Evolutionary conservation across 92 coral and sea anemone species (phyloP).

Genomic region (Porites cylindrica): DNA sequence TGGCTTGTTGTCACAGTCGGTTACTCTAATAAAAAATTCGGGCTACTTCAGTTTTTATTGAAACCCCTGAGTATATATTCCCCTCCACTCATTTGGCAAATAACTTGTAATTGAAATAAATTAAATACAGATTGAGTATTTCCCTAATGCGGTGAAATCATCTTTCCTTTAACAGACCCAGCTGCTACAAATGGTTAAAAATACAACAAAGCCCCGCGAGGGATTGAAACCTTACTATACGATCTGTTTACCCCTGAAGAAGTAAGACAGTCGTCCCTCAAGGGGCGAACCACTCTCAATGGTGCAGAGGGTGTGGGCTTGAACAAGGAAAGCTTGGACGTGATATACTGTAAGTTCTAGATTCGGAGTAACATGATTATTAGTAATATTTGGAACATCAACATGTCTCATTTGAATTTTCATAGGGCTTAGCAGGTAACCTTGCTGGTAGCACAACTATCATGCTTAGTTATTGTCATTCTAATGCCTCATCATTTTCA

Average conservation of each 20-base stretch:
- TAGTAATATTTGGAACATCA: too few species aligned
- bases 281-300: slow-evolving; percentile 38
- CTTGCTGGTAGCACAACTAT: not conserved
- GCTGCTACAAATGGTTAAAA: slow-evolving; percentile 19
- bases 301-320: slow-evolving; percentile 39
- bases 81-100: too few species aligned
- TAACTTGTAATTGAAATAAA: too few species aligned
- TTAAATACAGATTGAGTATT: too few species aligned
- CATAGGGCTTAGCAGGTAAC: too few species aligned
- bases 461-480: not conserved
- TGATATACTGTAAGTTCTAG: slow-evolving; percentile 52
- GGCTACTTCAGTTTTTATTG: too few species aligned
- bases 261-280: slow-evolving; percentile 54
- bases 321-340: slow-evolving; percentile 41
- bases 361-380: not conserved
- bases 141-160: too few species aligned
- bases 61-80: too few species aligned
- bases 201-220: slow-evolving; percentile 58
- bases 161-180: slow-evolving; percentile 12
- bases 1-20: too few species aligned
- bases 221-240: slow-evolving; percentile 48
- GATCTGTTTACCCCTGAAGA: slow-evolving; percentile 47
- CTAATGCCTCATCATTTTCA: not conserved
- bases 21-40: too few species aligned
- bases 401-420: too few species aligned